A percentile compares a stretch with the other conserved stretches of the same genome.
These are phyloP conservation scores for Phyto melanocephala DNA, from an alignment of 2,888 invertebrate species.

Conservation along the genomic window DNA sequence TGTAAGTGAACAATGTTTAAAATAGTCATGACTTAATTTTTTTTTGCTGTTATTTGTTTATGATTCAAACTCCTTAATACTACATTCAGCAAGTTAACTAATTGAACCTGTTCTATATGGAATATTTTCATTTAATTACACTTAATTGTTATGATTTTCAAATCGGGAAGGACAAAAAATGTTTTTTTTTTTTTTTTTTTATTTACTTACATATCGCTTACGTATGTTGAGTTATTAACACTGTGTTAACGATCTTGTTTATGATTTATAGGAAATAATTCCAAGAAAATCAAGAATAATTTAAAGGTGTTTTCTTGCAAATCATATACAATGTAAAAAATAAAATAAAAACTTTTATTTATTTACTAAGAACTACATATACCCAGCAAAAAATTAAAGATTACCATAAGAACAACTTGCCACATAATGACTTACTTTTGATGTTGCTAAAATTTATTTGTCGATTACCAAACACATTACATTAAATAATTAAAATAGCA, in stretches of 20 bases:
- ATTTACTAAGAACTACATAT: too few relatives aligned
- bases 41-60: neutral
- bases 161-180: conserved; percentile 8
- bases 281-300: conserved; percentile 2
- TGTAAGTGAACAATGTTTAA: too few relatives aligned
- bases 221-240: neutral
- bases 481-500: too few relatives aligned
- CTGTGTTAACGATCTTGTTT: neutral
- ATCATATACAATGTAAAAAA: neutral
- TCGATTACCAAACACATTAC: too few relatives aligned
- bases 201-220: too few relatives aligned
- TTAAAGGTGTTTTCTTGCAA: conserved; percentile 1
- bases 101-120: conserved; percentile 16
- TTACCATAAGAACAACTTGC: too few relatives aligned
- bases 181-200: neutral
- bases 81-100: neutral
- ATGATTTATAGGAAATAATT: neutral
- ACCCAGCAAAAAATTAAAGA: too few relatives aligned
- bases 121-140: conserved; percentile 5
- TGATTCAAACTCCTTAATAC: neutral
- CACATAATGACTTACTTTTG: too few relatives aligned
- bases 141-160: conserved; percentile 5
- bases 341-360: neutral
- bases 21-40: neutral
- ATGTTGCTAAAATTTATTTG: too few relatives aligned